Evolutionary conservation across 2,797 vertebrate genomes (phyloP), one percentile per base, ranked within the genome.

Genomic region (Enteromius thamalakanensis): DNA sequence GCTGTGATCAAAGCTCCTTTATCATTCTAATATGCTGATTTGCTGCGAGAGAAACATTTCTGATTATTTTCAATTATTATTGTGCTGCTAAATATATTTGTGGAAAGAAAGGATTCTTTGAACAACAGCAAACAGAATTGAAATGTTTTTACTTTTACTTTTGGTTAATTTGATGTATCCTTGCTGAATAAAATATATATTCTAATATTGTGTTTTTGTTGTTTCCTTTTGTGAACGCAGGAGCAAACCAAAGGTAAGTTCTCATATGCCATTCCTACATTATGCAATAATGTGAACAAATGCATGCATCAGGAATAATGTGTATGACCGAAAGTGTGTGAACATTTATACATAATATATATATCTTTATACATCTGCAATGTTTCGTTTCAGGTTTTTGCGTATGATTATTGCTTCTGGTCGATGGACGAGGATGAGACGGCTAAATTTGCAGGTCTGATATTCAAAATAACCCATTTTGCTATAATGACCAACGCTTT

Each of bases 361-460:
- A 26, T 26, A 26, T 26, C 15, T 76, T 76, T 76, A 21, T 17
- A 62, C 26, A 10, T 70, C 17, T 32, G 3, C 0, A 6, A 40
- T 23, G 21, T 69, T 8, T 67, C 9, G 26, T 81, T 40, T 77
- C 90, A 99, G 98, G 95, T 95, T 5, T 99, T 99, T 89, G 97
- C 97, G 0, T 99, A 97, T 0, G 98, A 99, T 92, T 94, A 99
- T 92, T 99, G 98, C 91, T 99, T 99, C 93, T 99, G 98, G 97
- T 99, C 97, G 1, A 96, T 99, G 92, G 97, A 99, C 85, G 97
- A 99, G 87, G 93, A 95, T 3, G 92, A 97, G 65, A 94, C 88
- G 80, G 96, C 97, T 84, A 97, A 97, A 91, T 99, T 95, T 77
- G 97, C 97, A 95, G 98, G 98, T 99, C 89, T 80, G 29, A 40